A percentile compares a stretch with the other conserved stretches of the same genome.
These are phyloP conservation scores for Neomicropteryx cornuta DNA, from an alignment of 1,140 invertebrate species.

Conservation along the genomic window DNA sequence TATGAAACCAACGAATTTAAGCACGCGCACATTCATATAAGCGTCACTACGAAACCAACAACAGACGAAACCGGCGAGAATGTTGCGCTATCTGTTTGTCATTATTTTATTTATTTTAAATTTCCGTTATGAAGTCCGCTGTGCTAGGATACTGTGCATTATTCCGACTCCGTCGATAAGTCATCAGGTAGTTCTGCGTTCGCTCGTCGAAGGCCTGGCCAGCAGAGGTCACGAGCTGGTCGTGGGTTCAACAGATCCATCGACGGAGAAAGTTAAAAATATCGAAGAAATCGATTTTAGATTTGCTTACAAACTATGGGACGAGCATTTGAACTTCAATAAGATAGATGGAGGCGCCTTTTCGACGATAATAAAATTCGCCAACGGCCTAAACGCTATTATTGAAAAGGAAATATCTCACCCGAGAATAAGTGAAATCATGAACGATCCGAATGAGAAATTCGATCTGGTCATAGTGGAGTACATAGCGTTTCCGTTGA, in stretches of 20 bases:
- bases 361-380: not conserved
- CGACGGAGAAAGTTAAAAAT: not conserved
- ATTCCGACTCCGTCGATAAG: conserved; percentile 6
- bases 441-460: conserved; percentile 14
- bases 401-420: conserved; percentile 10
- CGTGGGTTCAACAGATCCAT: conserved; percentile 10
- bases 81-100: no score
- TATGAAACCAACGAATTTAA: no score
- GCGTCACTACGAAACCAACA: no score
- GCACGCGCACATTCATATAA: no score
- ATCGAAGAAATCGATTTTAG: conserved; percentile 6
- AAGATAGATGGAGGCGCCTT: not conserved
- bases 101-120: no score
- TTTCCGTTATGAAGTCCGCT: not conserved
- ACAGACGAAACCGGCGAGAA: no score
- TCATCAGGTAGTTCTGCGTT: conserved; percentile 7
- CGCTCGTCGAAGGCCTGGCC: conserved; percentile 16
- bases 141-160: conserved; percentile 8
- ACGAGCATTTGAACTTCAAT: conserved; percentile 3
- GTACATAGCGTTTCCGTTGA: conserved; percentile 3
- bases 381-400: not conserved
- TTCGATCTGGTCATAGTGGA: conserved; percentile 26
- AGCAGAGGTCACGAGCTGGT: conserved; percentile 17
- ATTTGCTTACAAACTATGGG: not conserved
- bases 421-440: conserved; percentile 17